Evolutionary conservation across 2,797 vertebrate genomes (phyloP).

Genomic region (Microctenopoma stevenorrisi): DNA sequence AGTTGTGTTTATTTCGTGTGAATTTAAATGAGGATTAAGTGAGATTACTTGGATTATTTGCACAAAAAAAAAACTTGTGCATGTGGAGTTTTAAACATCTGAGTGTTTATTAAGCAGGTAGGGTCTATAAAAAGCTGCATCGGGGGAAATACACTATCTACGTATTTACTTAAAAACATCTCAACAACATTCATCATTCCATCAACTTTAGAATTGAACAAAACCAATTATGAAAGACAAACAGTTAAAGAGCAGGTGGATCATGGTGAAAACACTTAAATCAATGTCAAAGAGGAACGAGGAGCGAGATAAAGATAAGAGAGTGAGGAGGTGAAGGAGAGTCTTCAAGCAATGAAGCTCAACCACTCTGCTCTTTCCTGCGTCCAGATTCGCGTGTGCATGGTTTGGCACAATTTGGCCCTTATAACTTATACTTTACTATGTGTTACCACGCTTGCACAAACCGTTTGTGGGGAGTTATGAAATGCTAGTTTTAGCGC

Average conservation of each 20-base stretch:
- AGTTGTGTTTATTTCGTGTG: no score
- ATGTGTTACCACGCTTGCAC: neutral
- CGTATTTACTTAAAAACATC: slow-evolving; percentile 3
- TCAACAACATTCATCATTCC: neutral
- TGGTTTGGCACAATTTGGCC: slow-evolving; percentile 36
- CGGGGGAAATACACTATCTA: slow-evolving; percentile 14
- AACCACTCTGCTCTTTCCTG: slow-evolving; percentile 14
- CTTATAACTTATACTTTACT: slow-evolving; percentile 17
- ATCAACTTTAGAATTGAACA: neutral
- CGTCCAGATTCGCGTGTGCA: slow-evolving; percentile 10
- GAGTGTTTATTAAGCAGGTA: neutral
- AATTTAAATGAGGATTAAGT: neutral
- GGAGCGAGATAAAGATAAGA: slow-evolving; percentile 3
- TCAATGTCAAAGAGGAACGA: neutral
- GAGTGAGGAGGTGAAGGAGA: slow-evolving; percentile 20
- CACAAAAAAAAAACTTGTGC: neutral
- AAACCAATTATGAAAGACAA: neutral
- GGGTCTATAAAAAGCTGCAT: slow-evolving; percentile 11
- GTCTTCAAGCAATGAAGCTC: slow-evolving; percentile 60
- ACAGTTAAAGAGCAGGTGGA: neutral
- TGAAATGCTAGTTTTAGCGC: neutral
- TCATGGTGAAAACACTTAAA: slow-evolving; percentile 3
- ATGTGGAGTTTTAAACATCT: neutral
- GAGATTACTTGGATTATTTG: neutral
- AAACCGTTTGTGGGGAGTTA: neutral